Evolutionary conservation across 2,888 invertebrate species (phyloP), one percentile per base, ranked within the genome.

Genomic region (Ormia ochracea): DNA sequence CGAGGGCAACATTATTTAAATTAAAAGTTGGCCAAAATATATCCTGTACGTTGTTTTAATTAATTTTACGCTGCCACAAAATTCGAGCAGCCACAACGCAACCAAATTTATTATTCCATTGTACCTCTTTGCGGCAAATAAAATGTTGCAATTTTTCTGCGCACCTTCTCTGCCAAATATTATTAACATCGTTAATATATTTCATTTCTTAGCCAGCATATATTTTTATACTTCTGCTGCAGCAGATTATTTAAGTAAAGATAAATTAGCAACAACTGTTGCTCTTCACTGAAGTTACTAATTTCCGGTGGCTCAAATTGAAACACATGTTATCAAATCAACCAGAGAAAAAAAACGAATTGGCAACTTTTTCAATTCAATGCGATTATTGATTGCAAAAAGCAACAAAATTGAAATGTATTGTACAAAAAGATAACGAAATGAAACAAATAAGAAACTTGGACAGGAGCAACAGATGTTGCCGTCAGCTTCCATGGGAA

Each of bases 291-390:
- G 0, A 50, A 26, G 6, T 45, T 19, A 63, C 4, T 45, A 63
- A 72, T 72, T 43, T 72, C 72, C 72, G 72, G 61, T 63, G 28
- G 14, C 33, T 43, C 7, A 59, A 70, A 70, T 70, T 72, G 36
- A 72, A 72, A 45, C 72, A 72, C 54, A 72, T 72, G 72, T 72
- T 72, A 26, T 21, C 19, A 14, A 14, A 38, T 41, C 21, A 26
- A n/a, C n/a, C n/a, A 23, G 9, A 31, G 1, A 9, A 38, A 50
- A 10, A 21, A n/a, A n/a, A 45, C 7, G 31, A n/a, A 48, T 1
- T 48, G 10, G n/a, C 14, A 45, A 59, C 38, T 19, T 59, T 26
- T 31, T 52, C 28, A 48, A 33, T 52, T 72, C 56, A 41, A 31
- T 61, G 52, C 63, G 52, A 63, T 72, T 63, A 26, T 72, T 63